phyloP scores from a whole-genome alignment of 2,113 vertebrate genomes.

The Sorex araneus region DNA sequence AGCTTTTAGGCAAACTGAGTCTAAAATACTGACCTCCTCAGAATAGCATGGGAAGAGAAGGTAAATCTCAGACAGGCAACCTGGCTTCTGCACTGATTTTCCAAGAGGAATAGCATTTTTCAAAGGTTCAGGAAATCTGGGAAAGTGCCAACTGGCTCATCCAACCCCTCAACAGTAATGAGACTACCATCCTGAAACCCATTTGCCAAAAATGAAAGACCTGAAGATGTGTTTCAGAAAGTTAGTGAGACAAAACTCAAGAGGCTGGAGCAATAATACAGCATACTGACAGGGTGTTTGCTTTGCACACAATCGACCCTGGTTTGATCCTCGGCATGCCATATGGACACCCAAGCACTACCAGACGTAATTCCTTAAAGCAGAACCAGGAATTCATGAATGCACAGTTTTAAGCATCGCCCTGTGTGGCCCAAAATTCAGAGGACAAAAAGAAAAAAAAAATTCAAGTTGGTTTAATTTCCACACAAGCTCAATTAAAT shows the following conservation, averaged over 20 bases:
- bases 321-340: too few species aligned
- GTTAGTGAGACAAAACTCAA: neutral
- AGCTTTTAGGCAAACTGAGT: constrained; percentile 17
- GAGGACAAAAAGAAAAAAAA: constrained; percentile 22
- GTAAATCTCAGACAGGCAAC: constrained; percentile 30
- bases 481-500: constrained; percentile 58
- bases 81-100: constrained; percentile 36
- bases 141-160: constrained; percentile 35
- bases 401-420: too few species aligned
- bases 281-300: too few species aligned
- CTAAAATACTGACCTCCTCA: neutral
- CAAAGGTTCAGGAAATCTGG: constrained; percentile 44
- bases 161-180: neutral
- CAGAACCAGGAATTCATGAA: too few species aligned
- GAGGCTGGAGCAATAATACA: too few species aligned
- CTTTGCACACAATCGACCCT: too few species aligned
- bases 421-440: too few species aligned
- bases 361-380: too few species aligned
- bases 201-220: constrained; percentile 66
- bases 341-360: too few species aligned
- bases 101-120: constrained; percentile 56
- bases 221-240: constrained; percentile 54
- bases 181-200: constrained; percentile 19
- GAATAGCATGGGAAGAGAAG: constrained; percentile 11
- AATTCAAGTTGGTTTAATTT: constrained; percentile 65